Conservation (phyloP, 2,797 vertebrate genomes). For the Scyliorhinus canicula region DNA sequence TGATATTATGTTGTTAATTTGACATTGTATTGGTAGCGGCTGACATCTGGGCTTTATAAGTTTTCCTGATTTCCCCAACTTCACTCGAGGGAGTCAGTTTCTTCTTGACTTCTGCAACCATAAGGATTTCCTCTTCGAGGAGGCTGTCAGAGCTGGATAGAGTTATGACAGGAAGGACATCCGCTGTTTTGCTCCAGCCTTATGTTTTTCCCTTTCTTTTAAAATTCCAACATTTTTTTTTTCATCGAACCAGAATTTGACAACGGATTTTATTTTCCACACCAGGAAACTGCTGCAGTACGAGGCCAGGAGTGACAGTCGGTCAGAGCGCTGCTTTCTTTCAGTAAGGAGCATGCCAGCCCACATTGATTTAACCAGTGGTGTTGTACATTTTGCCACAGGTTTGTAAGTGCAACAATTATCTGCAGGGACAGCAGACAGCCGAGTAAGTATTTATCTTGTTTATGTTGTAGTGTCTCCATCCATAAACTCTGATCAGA, state of each 20-base stretch:
- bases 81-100: background rate
- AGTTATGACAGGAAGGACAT: constrained; percentile 31
- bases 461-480: background rate
- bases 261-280: background rate
- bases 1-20: constrained; percentile 13
- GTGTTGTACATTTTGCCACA: background rate
- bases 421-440: background rate
- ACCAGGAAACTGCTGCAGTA: background rate
- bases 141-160: background rate
- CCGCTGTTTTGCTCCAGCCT: background rate
- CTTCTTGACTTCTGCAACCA: background rate
- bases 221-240: background rate
- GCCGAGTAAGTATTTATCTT: background rate
- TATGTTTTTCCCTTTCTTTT: background rate
- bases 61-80: background rate
- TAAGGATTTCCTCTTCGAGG: constrained; percentile 32
- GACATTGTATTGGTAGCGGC: background rate
- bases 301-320: background rate
- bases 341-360: too few relatives aligned
- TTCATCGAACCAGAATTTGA: background rate
- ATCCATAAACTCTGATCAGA: background rate
- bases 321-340: background rate
- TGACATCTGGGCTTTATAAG: constrained; percentile 22
- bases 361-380: background rate
- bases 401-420: background rate